These are phyloP conservation scores for Falcaria lacertinaria DNA, from an alignment of 2,888 invertebrate genomes.

Conservation along the genomic window DNA sequence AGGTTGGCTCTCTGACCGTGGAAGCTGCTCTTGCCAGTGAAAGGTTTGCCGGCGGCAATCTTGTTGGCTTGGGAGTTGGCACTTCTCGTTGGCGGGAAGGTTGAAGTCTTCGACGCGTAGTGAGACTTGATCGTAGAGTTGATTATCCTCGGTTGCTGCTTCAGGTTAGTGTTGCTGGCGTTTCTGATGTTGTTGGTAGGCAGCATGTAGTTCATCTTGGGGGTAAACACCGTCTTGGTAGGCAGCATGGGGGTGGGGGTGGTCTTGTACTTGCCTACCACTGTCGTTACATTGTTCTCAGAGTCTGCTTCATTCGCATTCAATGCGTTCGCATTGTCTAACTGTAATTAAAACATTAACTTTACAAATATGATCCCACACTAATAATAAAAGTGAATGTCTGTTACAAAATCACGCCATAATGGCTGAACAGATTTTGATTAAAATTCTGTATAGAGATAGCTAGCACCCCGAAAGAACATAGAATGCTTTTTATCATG, in stretches of 20 bases:
- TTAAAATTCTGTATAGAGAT: too few relatives aligned
- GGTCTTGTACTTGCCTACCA: conserved; percentile 70
- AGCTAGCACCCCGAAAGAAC: too few relatives aligned
- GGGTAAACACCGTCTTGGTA: conserved; percentile 60
- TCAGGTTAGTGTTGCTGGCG: conserved; percentile 61
- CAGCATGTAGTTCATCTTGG: conserved; percentile 70
- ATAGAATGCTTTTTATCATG: too few relatives aligned
- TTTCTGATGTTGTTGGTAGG: conserved; percentile 70
- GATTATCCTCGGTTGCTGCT: conserved; percentile 53
- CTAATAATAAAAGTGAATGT: too few relatives aligned
- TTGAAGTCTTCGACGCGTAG: conserved; percentile 65
- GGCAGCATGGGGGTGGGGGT: conserved; percentile 67
- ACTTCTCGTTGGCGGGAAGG: conserved; percentile 70
- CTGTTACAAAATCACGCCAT: too few relatives aligned
- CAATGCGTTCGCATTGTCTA: conserved; percentile 62
- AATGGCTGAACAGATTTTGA: too few relatives aligned
- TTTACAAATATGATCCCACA: too few relatives aligned
- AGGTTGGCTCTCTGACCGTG: conserved; percentile 70
- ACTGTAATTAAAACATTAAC: conserved; percentile 43
- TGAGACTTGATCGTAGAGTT: conserved; percentile 54
- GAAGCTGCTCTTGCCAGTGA: conserved; percentile 61
- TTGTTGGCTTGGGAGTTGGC: conserved; percentile 60
- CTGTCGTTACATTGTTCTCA: conserved; percentile 67
- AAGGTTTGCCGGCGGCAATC: conserved; percentile 50
- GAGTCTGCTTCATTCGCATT: conserved; percentile 66